phyloP scores from a whole-genome alignment of 2,888 invertebrate species.

The Pardosa pseudoannulata region DNA sequence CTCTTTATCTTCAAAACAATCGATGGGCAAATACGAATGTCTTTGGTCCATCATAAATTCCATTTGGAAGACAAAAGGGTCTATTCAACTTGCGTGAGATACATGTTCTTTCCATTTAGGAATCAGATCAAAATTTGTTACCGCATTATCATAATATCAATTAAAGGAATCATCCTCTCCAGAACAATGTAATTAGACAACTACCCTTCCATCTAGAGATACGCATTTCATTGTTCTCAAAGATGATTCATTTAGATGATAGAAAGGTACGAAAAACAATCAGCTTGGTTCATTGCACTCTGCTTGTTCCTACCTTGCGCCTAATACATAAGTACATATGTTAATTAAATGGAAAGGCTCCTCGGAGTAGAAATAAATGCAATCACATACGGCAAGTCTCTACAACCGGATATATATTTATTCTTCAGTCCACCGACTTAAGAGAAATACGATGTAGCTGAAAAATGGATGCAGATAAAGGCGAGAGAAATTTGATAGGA shows the following conservation, averaged over 20 bases:
- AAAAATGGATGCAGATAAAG: too few relatives aligned
- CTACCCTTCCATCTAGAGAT: not conserved
- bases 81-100: not conserved
- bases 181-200: not conserved
- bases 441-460: too few relatives aligned
- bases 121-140: not conserved
- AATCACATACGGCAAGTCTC: too few relatives aligned
- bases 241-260: not conserved
- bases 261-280: constrained; percentile 2
- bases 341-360: too few relatives aligned
- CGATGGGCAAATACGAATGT: not conserved
- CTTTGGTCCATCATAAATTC: not conserved
- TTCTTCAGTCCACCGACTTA: too few relatives aligned
- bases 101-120: not conserved
- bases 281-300: not conserved
- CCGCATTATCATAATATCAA: constrained; percentile 10
- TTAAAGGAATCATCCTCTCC: constrained; percentile 1
- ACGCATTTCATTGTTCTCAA: not conserved
- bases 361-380: too few relatives aligned
- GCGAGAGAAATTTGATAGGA: too few relatives aligned
- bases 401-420: too few relatives aligned
- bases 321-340: too few relatives aligned
- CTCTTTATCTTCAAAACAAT: constrained; percentile 5
- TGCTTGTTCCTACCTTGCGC: not conserved
- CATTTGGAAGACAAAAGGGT: not conserved